Percentiles rank a stretch among this genome's conserved stretches.
Conservation (phyloP, 2,113 vertebrate genomes). For the Xenopus borealis region DNA sequence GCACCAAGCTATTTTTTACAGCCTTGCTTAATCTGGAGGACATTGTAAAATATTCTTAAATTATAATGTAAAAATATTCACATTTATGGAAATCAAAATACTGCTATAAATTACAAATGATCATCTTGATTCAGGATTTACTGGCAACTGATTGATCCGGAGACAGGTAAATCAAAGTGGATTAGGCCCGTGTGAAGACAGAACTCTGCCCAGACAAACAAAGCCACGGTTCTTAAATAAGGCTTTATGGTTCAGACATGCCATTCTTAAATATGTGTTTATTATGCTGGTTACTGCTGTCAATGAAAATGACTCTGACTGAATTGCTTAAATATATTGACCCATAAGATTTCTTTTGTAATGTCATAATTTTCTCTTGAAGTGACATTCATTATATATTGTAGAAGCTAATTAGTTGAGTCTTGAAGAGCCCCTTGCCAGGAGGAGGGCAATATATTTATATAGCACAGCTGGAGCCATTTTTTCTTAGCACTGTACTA, state of each 20-base stretch:
- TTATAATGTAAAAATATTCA: no score
- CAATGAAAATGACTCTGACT: constrained; percentile 57
- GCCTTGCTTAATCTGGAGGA: no score
- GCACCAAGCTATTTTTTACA: no score
- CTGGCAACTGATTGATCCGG: constrained; percentile 1
- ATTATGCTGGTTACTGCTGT: constrained; percentile 59
- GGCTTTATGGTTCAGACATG: constrained; percentile 57
- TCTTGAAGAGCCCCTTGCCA: constrained; percentile 54
- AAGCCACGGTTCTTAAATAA: neutral
- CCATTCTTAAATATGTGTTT: constrained; percentile 58
- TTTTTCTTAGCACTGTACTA: constrained; percentile 43
- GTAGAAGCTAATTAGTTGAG: constrained; percentile 53
- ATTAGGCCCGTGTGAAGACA: constrained; percentile 57
- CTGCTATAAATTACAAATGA: no score
- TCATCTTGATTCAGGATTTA: no score
- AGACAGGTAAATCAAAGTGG: constrained; percentile 56
- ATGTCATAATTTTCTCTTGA: constrained; percentile 43
- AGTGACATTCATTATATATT: constrained; percentile 50
- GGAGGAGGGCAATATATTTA: constrained; percentile 48
- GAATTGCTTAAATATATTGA: constrained; percentile 50
- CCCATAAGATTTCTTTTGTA: constrained; percentile 44
- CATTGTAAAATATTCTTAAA: no score
- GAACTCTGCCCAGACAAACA: constrained; percentile 53
- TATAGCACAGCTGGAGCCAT: constrained; percentile 43
- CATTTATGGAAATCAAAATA: no score